These are phyloP conservation scores for Dasyornis broadbenti DNA, from an alignment of 2,113 vertebrate genomes.

Conservation along the genomic window DNA sequence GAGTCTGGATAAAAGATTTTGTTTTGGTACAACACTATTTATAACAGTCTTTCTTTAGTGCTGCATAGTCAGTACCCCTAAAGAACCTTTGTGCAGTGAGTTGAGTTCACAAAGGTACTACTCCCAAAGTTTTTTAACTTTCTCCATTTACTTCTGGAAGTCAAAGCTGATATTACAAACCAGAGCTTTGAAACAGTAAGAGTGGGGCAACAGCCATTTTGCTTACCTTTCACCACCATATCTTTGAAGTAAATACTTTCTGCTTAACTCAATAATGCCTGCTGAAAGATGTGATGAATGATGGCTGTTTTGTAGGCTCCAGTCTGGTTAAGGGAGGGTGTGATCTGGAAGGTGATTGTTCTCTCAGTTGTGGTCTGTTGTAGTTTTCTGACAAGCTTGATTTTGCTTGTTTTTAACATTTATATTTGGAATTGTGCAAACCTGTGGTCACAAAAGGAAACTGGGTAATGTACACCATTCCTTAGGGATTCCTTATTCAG, in stretches of 20 bases:
- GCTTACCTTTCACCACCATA: neutral
- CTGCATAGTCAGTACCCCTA: neutral
- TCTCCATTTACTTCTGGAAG: neutral
- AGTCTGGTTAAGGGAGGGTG: neutral
- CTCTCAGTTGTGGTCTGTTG: neutral
- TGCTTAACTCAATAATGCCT: neutral
- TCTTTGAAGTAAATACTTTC: neutral
- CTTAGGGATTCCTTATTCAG: neutral
- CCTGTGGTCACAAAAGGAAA: neutral
- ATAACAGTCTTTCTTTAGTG: neutral
- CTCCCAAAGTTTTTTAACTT: neutral
- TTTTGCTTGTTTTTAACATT: neutral
- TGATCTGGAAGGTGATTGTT: neutral
- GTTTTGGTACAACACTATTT: neutral
- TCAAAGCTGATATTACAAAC: neutral
- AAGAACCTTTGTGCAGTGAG: neutral
- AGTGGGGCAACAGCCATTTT: neutral
- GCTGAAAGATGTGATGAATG: neutral
- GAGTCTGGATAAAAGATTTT: neutral
- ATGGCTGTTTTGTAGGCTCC: neutral
- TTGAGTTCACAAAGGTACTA: neutral
- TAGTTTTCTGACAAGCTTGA: neutral
- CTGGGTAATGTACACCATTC: neutral
- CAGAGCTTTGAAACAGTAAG: neutral
- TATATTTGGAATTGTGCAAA: neutral